A percentile compares a stretch with the other conserved stretches of the same genome.
These are phyloP conservation scores for Pedionomus torquatus DNA, from an alignment of 2,113 vertebrate genomes.

Conservation along the genomic window DNA sequence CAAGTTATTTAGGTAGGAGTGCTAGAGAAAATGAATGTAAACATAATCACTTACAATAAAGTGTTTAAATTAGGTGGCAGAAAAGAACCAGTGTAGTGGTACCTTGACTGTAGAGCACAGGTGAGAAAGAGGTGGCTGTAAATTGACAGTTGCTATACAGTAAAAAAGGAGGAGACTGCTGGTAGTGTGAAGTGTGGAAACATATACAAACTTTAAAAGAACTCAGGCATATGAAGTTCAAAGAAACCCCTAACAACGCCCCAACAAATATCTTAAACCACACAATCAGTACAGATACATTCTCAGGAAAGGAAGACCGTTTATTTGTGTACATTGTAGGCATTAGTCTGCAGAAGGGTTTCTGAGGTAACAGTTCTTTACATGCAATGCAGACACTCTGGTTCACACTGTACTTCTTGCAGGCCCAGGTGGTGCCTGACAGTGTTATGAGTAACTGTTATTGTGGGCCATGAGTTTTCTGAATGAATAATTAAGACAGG, in stretches of 20 bases:
- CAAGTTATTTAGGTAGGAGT: not conserved
- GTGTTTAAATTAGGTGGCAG: not conserved
- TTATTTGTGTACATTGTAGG: not conserved
- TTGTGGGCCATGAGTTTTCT: not conserved
- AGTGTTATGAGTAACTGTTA: accelerated
- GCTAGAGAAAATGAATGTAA: not conserved
- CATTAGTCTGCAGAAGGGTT: not conserved
- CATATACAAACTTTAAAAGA: not conserved
- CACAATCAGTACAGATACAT: not conserved
- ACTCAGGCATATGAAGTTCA: not conserved
- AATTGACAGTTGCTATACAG: not conserved
- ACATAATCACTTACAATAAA: not conserved
- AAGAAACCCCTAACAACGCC: not conserved
- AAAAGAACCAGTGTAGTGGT: not conserved
- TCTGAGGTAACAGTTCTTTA: not conserved
- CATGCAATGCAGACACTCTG: not conserved
- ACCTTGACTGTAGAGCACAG: not conserved
- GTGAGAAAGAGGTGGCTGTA: not conserved
- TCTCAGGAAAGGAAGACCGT: not conserved
- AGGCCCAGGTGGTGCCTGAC: not conserved
- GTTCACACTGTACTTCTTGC: not conserved
- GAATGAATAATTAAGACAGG: not conserved
- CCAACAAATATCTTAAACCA: not conserved
- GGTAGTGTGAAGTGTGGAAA: not conserved
- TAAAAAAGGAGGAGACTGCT: not conserved